These are phyloP conservation scores for Harpalus rubripes DNA, from an alignment of 2,888 invertebrate species.

Conservation along the genomic window DNA sequence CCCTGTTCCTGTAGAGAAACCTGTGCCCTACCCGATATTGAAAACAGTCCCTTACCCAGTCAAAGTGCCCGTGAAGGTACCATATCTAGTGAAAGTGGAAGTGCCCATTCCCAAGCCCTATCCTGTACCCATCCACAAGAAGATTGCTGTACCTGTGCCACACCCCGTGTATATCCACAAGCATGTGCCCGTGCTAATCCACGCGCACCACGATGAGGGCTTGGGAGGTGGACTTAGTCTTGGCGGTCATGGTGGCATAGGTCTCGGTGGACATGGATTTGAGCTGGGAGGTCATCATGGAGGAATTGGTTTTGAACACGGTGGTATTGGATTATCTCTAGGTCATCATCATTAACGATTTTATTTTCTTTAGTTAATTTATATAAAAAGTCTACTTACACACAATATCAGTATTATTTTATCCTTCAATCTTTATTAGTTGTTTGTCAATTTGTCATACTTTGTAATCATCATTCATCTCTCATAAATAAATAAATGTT, in stretches of 20 bases:
- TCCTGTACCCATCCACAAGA: conserved; percentile 59
- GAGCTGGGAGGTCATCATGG: conserved; percentile 59
- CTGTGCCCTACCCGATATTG: conserved; percentile 75
- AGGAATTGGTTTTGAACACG: conserved; percentile 37
- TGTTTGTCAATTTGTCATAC: conserved; percentile 27
- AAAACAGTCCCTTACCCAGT: conserved; percentile 73
- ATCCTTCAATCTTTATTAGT: conserved; percentile 36
- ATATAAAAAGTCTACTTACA: conserved; percentile 63
- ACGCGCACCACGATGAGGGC: conserved; percentile 70
- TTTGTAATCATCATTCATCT: conserved; percentile 37
- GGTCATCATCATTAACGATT: conserved; percentile 49
- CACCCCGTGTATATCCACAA: conserved; percentile 70
- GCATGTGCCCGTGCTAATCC: conserved; percentile 73
- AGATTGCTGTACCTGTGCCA: conserved; percentile 54
- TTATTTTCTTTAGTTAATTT: conserved; percentile 43
- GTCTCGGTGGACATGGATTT: conserved; percentile 2
- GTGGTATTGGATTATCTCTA: conserved; percentile 45
- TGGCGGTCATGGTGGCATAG: conserved; percentile 54
- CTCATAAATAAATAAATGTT: conserved; percentile 29
- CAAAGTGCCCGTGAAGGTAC: conserved; percentile 56
- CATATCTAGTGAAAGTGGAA: conserved; percentile 49
- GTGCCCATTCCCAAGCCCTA: conserved; percentile 60
- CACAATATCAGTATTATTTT: conserved; percentile 62
- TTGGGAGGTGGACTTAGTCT: conserved; percentile 55
- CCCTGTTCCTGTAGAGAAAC: conserved; percentile 73